phyloP scores from a whole-genome alignment of 2,888 invertebrate genomes.

The Macaria notata region DNA sequence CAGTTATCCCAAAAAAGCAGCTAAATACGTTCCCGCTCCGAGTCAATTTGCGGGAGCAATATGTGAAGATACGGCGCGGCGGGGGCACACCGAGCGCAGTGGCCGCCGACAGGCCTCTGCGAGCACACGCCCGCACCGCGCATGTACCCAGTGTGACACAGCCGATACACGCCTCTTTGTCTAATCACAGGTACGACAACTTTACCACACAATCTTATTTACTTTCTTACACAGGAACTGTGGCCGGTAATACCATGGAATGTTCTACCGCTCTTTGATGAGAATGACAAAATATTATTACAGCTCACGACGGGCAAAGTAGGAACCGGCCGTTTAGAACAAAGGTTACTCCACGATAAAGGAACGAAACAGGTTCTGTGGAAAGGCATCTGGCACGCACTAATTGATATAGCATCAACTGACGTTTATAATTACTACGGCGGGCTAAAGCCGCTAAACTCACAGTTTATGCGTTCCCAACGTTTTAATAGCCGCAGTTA shows the following conservation, averaged over 20 bases:
- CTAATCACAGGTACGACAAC: constrained; percentile 76
- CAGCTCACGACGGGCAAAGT: constrained; percentile 30
- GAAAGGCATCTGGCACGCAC: constrained; percentile 74
- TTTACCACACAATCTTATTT: constrained; percentile 22
- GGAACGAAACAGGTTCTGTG: constrained; percentile 69
- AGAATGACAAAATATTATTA: constrained; percentile 34
- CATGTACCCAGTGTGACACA: constrained; percentile 65
- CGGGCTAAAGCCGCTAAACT: constrained; percentile 23
- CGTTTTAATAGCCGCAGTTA: constrained; percentile 27
- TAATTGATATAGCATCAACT: constrained; percentile 73
- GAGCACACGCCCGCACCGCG: constrained; percentile 52
- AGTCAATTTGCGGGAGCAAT: not conserved
- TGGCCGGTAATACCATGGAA: constrained; percentile 19
- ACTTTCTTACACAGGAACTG: not conserved
- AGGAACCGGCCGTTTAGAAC: constrained; percentile 49
- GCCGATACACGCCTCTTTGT: constrained; percentile 72
- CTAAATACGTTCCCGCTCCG: too few species aligned
- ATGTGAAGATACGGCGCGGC: constrained; percentile 41
- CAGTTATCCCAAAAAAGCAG: too few species aligned
- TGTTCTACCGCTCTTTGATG: constrained; percentile 25
- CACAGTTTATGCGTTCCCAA: constrained; percentile 28
- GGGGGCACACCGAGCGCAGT: constrained; percentile 42
- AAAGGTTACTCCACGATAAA: constrained; percentile 61
- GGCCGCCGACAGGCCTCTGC: constrained; percentile 63
- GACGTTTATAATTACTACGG: constrained; percentile 59